Evolutionary conservation across 2,797 vertebrate genomes (phyloP), one percentile per base, ranked within the genome.

Genomic region (Pristis pectinata): DNA sequence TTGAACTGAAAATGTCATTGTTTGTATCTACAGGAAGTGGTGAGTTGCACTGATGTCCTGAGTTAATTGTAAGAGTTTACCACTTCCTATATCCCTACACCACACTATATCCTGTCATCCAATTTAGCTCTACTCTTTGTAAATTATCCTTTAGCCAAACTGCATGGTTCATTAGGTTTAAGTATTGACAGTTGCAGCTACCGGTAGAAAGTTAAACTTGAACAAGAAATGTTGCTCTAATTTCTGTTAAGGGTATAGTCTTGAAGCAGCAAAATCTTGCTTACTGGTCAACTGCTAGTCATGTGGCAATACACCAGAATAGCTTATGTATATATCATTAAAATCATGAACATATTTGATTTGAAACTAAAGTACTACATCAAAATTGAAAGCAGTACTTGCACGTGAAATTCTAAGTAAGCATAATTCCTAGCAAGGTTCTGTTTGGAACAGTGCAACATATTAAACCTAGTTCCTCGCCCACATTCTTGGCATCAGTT

Each of bases 1-100:
- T 72, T 93, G 70, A 93, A 93, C 27, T 93, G 27, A 53, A 34
- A 74, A 30, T 74, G 11, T 30, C 44, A 53, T 72, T 22, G 67
- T 22, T 70, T 93, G 13, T 44, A 93, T 93, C 44, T 34, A 74
- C 67, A 93, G 92, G 92, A 93, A 93, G 92, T 93, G 92, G 92
- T 74, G 67, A n/a, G 70, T 74, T 53, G 15, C 41, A 34, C 70
- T 93, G 49, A n/a, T 61, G 59, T 64, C 13, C 6, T 30, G 64
- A 93, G 41, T 72, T 34, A 30, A 93, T 15, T 93, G 27, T 93
- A 61, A 93, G 5, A 72, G 11, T 74, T 53, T 74, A 53, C 92
- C 92, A 15, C 70, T 93, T 74, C 70, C 92, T 93, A 41, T 6
- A 53, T 41, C 67, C 30, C 41, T 64, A 19, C 37, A 13, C n/a